These are phyloP conservation scores for Nomada ferruginata DNA, from an alignment of 2,888 invertebrate species.

Conservation along the genomic window DNA sequence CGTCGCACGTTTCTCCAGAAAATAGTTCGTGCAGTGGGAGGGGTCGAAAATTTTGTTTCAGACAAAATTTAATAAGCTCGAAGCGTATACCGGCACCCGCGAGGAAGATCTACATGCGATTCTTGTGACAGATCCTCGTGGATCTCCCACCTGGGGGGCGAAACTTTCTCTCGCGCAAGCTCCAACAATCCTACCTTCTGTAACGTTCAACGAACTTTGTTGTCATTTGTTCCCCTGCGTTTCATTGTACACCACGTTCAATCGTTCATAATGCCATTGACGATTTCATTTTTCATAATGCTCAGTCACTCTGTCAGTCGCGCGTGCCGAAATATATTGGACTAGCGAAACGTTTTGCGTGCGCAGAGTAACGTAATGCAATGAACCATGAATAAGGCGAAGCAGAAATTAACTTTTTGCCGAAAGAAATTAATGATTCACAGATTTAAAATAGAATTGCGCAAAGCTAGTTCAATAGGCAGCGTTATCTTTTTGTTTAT, in stretches of 20 bases:
- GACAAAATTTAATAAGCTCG: constrained; percentile 20
- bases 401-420: not conserved
- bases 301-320: not conserved
- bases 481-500: too few species aligned
- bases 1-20: not conserved
- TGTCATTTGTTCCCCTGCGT: not conserved
- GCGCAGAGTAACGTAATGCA: not conserved
- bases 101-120: constrained; percentile 48
- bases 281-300: not conserved
- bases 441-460: too few species aligned
- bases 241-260: not conserved
- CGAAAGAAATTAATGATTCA: not conserved
- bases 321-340: not conserved
- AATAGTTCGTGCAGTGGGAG: not conserved
- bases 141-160: constrained; percentile 49
- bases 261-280: not conserved
- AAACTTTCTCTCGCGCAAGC: constrained; percentile 45
- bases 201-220: constrained; percentile 37
- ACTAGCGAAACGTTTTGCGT: not conserved
- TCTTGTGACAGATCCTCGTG: constrained; percentile 55
- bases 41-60: not conserved
- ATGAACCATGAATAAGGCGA: not conserved
- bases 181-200: constrained; percentile 46
- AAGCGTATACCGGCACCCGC: constrained; percentile 46
- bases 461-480: too few species aligned